phyloP scores from a whole-genome alignment of 2,797 vertebrate genomes.

The Brachyalestes nurse region DNA sequence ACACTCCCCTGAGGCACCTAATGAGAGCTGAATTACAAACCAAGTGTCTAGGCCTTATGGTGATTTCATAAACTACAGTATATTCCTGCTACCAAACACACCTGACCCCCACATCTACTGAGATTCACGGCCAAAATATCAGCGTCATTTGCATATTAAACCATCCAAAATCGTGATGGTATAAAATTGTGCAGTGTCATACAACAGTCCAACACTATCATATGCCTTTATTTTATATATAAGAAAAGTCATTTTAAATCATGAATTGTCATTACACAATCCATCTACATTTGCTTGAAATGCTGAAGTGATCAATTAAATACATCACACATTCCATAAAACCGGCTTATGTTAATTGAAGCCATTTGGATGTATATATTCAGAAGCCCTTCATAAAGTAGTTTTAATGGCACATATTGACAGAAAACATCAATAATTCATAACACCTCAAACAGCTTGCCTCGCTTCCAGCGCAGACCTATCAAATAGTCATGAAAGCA shows the following conservation, averaged over 20 bases:
- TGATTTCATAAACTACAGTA: conserved; percentile 72
- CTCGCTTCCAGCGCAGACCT: conserved; percentile 14
- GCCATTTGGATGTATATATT: conserved; percentile 27
- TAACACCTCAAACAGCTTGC: conserved; percentile 26
- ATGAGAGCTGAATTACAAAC: conserved; percentile 77
- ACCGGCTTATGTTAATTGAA: not conserved
- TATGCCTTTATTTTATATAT: no score
- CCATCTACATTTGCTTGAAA: not conserved
- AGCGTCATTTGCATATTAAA: not conserved
- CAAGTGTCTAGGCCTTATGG: conserved; percentile 78
- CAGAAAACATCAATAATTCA: conserved; percentile 50
- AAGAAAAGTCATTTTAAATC: not conserved
- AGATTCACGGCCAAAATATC: not conserved
- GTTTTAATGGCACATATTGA: conserved; percentile 36
- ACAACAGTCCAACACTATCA: no score
- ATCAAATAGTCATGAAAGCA: conserved; percentile 45
- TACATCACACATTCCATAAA: not conserved
- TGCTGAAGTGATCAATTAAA: conserved; percentile 1
- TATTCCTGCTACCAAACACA: conserved; percentile 59
- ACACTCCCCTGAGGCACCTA: conserved; percentile 69
- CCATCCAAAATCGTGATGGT: not conserved
- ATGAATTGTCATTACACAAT: not conserved
- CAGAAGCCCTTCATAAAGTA: conserved; percentile 21
- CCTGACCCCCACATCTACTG: conserved; percentile 67
- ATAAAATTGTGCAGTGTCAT: no score